phyloP scores from a whole-genome alignment of 2,797 vertebrate species.

The Tangara arthus region DNA sequence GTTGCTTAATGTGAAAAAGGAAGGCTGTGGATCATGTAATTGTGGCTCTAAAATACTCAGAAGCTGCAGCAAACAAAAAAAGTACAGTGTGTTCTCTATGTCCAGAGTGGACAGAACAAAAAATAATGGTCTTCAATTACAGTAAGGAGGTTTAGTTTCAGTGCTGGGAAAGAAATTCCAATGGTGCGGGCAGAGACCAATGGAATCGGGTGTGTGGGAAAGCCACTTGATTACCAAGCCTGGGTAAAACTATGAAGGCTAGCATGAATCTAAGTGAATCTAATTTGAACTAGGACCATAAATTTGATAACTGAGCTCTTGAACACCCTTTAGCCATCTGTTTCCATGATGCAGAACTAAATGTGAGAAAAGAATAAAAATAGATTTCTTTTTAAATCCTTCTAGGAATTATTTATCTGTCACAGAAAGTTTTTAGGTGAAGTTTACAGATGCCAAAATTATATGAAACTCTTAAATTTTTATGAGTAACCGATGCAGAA shows the following conservation, averaged over 20 bases:
- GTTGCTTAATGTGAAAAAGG: background rate
- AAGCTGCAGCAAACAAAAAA: background rate
- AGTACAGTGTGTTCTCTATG: background rate
- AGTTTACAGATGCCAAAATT: background rate
- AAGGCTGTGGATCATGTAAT: background rate
- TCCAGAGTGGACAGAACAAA: background rate
- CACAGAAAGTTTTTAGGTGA: background rate
- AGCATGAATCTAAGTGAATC: background rate
- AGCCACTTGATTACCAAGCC: background rate
- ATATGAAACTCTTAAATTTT: background rate
- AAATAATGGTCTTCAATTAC: background rate
- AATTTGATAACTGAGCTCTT: background rate
- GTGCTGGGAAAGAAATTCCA: background rate
- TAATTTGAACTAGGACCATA: background rate
- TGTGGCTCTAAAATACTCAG: background rate
- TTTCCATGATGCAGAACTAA: background rate
- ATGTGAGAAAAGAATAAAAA: background rate
- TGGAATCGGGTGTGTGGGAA: background rate
- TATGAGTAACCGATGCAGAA: background rate
- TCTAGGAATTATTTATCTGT: background rate
- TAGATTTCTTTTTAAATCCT: background rate
- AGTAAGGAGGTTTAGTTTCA: background rate
- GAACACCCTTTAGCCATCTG: background rate
- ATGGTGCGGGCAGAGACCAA: background rate
- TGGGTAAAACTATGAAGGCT: background rate